These are phyloP conservation scores for Shinisaurus crocodilurus DNA, from an alignment of 2,113 vertebrate species.

Conservation along the genomic window DNA sequence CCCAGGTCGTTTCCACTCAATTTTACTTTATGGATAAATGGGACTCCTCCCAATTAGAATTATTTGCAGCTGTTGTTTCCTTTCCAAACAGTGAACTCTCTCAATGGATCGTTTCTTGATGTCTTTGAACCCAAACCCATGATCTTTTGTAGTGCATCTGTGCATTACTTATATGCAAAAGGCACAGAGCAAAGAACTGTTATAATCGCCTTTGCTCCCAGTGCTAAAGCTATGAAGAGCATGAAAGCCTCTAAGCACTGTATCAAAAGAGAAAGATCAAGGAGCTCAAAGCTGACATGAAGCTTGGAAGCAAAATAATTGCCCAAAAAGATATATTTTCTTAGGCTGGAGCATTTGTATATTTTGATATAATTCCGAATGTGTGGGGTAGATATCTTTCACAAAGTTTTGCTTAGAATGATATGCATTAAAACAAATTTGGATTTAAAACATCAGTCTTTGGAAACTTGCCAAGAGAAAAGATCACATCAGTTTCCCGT, in stretches of 20 bases:
- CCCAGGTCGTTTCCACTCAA: neutral
- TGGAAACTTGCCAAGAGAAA: slow-evolving; percentile 4
- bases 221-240: neutral
- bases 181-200: neutral
- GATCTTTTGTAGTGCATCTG: neutral
- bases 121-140: neutral
- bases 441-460: slow-evolving; percentile 13
- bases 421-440: slow-evolving; percentile 8
- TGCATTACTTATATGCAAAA: slow-evolving; percentile 4
- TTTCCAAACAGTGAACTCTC: neutral
- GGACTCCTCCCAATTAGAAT: neutral
- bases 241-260: neutral
- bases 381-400: neutral
- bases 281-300: neutral
- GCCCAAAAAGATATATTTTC: neutral
- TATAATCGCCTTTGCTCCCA: neutral
- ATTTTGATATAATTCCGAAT: neutral
- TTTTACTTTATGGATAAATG: neutral
- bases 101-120: neutral
- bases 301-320: slow-evolving; percentile 3
- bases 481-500: neutral
- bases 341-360: neutral
- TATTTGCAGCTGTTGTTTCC: slow-evolving; percentile 8
- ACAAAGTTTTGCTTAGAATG: neutral
- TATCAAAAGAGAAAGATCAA: slow-evolving; percentile 12